Evolutionary conservation across 2,113 vertebrate genomes (phyloP).

Genomic region (Notothenia rossii): DNA sequence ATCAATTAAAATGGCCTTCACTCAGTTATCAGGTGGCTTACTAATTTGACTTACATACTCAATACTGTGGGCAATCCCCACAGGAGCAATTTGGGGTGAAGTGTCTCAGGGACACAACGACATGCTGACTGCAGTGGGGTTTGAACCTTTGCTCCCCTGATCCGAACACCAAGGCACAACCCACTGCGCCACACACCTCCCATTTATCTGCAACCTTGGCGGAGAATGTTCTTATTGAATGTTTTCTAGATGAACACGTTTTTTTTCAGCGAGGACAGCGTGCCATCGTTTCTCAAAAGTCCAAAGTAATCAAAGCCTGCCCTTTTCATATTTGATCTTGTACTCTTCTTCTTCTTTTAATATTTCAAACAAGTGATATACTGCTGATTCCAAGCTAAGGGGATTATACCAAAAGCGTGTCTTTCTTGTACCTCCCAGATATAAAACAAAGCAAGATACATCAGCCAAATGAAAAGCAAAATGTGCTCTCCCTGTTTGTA

Average conservation of each 20-base stretch:
- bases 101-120: too few species aligned
- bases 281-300: conserved; percentile 44
- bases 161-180: too few species aligned
- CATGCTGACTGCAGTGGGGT: too few species aligned
- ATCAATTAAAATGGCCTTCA: not conserved
- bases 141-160: too few species aligned
- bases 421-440: conserved; percentile 67
- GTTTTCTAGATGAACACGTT: conserved; percentile 32
- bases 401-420: conserved; percentile 67
- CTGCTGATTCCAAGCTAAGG: conserved; percentile 63
- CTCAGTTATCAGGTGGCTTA: not conserved
- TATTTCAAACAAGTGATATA: conserved; percentile 59
- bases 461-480: conserved; percentile 58
- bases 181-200: too few species aligned
- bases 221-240: not conserved
- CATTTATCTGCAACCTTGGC: conserved; percentile 14
- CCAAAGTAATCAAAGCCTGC: conserved; percentile 54
- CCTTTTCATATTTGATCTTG: conserved; percentile 46
- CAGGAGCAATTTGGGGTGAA: too few species aligned
- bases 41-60: not conserved
- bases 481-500: conserved; percentile 65
- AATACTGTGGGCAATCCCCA: too few species aligned
- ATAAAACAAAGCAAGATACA: conserved; percentile 70
- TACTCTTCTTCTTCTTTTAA: conserved; percentile 39
- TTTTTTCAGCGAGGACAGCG: conserved; percentile 32